These are phyloP conservation scores for Magallana angulata DNA, from an alignment of 1,140 invertebrate species.

Conservation along the genomic window DNA sequence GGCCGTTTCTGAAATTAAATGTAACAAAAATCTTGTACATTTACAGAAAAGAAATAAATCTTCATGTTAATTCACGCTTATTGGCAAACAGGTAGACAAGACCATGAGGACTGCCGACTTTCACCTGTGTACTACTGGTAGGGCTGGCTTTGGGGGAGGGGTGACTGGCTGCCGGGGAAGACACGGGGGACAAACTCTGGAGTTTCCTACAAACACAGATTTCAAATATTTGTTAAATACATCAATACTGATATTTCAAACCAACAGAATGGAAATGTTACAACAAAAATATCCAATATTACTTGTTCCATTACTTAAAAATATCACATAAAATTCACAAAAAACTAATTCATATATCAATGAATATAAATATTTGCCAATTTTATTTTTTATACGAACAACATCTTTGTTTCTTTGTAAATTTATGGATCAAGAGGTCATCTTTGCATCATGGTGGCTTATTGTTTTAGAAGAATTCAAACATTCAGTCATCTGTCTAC, in stretches of 20 bases:
- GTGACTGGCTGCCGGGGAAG: conserved; percentile 54
- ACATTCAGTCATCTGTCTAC: too few relatives aligned
- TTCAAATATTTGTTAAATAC: neutral
- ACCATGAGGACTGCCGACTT: too few relatives aligned
- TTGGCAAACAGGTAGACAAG: neutral
- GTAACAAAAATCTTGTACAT: too few relatives aligned
- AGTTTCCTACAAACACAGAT: conserved; percentile 49
- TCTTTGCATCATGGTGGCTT: too few relatives aligned
- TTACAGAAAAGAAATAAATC: too few relatives aligned
- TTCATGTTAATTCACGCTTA: too few relatives aligned
- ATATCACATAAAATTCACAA: neutral
- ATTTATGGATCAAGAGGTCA: too few relatives aligned
- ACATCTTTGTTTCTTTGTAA: too few relatives aligned
- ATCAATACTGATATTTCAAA: neutral
- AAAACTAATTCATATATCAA: neutral
- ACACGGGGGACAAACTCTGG: conserved; percentile 52
- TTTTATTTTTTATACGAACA: too few relatives aligned
- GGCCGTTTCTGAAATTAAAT: conserved; percentile 51
- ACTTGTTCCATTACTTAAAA: neutral
- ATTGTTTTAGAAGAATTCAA: too few relatives aligned
- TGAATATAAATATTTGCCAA: neutral
- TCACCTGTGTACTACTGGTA: conserved; percentile 51
- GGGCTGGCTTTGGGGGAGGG: conserved; percentile 55
- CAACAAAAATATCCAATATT: neutral
- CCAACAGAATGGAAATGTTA: neutral